Percentiles rank a stretch among this genome's conserved stretches.
phyloP scores from a whole-genome alignment of 2,113 vertebrate genomes.

The Symphodus melops region DNA sequence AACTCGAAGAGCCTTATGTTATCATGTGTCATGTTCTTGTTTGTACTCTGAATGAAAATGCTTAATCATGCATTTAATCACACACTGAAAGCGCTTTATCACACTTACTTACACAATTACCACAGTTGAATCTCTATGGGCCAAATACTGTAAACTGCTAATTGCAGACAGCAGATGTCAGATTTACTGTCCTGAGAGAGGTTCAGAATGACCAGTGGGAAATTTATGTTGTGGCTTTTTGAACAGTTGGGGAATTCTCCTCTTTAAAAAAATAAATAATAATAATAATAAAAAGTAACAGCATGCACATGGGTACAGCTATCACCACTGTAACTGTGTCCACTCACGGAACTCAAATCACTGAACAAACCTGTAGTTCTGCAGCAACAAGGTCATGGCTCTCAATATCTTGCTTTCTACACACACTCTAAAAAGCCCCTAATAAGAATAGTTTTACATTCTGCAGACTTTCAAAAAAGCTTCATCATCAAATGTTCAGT shows the following conservation, averaged over 20 bases:
- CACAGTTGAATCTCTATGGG: slow-evolving; percentile 11
- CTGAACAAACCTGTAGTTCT: background rate
- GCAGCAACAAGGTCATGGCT: background rate
- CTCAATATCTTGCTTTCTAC: too few relatives aligned
- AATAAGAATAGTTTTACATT: too few relatives aligned
- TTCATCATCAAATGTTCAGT: too few relatives aligned
- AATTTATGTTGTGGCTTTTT: background rate
- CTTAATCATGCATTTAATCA: slow-evolving; percentile 28
- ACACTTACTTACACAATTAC: slow-evolving; percentile 35
- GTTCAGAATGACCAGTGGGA: background rate
- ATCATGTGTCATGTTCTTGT: slow-evolving; percentile 37
- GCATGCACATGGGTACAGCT: background rate
- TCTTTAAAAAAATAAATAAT: too few relatives aligned
- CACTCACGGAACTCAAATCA: background rate
- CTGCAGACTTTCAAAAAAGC: too few relatives aligned
- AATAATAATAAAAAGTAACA: too few relatives aligned
- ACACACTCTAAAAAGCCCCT: too few relatives aligned
- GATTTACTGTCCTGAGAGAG: background rate
- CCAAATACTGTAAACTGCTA: slow-evolving; percentile 1
- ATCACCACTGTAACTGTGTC: background rate
- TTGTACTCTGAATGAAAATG: slow-evolving; percentile 25
- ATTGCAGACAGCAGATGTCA: slow-evolving; percentile 13
- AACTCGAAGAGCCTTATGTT: slow-evolving; percentile 24
- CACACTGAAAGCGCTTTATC: slow-evolving; percentile 2
- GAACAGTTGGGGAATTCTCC: background rate